These are phyloP conservation scores for Trilocha varians DNA, from an alignment of 2,888 invertebrate genomes.

Conservation along the genomic window DNA sequence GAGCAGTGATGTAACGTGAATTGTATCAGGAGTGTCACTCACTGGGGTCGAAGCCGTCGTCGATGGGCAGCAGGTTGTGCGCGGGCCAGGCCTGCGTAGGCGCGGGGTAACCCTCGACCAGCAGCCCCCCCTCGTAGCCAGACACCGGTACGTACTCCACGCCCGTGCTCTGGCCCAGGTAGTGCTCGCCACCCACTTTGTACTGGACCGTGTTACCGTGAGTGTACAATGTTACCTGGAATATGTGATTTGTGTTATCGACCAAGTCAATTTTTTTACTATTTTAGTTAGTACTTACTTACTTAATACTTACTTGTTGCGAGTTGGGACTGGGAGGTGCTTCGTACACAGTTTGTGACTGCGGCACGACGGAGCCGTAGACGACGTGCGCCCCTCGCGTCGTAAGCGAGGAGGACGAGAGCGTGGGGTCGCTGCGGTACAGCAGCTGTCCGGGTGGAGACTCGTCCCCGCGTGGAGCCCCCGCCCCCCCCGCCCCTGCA, in stretches of 20 bases:
- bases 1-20: background rate
- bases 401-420: slow-evolving; percentile 74
- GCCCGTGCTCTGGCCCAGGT: slow-evolving; percentile 45
- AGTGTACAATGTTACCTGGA: slow-evolving; percentile 73
- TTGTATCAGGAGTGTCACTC: background rate
- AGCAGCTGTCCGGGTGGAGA: slow-evolving; percentile 73
- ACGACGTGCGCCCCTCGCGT: slow-evolving; percentile 67
- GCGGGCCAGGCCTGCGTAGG: slow-evolving; percentile 62
- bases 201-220: slow-evolving; percentile 71
- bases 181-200: slow-evolving; percentile 62
- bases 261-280: background rate
- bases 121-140: slow-evolving; percentile 61
- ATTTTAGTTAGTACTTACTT: background rate
- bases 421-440: slow-evolving; percentile 78
- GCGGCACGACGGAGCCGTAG: slow-evolving; percentile 57
- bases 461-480: slow-evolving; percentile 46
- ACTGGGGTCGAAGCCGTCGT: slow-evolving; percentile 56
- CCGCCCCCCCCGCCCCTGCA: slow-evolving; percentile 20
- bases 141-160: slow-evolving; percentile 64
- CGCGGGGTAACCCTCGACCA: slow-evolving; percentile 56
- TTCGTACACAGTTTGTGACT: slow-evolving; percentile 65
- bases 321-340: slow-evolving; percentile 72
- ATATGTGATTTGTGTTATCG: background rate
- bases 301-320: slow-evolving; percentile 60
- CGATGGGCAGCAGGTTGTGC: slow-evolving; percentile 52